Evolutionary conservation across 2,797 vertebrate genomes (phyloP).

Genomic region (Sebastes vulpes): DNA sequence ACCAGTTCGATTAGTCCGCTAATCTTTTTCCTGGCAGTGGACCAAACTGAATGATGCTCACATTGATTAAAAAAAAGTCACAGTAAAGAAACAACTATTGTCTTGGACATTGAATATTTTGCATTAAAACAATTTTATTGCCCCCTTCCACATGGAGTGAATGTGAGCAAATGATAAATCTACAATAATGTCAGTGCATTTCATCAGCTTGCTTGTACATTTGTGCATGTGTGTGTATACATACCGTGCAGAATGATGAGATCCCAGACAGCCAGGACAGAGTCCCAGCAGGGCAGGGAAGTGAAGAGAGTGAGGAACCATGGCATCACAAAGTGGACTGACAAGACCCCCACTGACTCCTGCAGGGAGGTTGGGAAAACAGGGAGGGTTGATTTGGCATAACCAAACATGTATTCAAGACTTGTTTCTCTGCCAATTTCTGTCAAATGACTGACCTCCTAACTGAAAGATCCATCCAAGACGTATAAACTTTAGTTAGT

Average conservation of each 20-base stretch:
- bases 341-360: constrained; percentile 81
- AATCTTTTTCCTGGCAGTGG: background rate
- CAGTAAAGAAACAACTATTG: background rate
- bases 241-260: constrained; percentile 84
- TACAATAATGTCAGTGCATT: background rate
- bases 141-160: background rate
- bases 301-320: constrained; percentile 88
- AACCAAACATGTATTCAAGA: background rate
- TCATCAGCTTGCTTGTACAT: background rate
- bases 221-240: background rate
- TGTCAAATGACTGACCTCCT: background rate
- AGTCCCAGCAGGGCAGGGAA: constrained; percentile 87
- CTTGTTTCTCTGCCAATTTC: background rate
- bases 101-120: background rate
- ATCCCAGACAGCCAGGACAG: constrained; percentile 86
- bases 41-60: background rate
- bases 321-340: constrained; percentile 82
- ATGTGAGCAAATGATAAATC: background rate
- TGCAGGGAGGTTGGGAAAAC: constrained; percentile 30
- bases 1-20: background rate
- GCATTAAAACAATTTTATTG: background rate
- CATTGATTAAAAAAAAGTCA: background rate
- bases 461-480: background rate
- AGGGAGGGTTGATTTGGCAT: constrained; percentile 9
- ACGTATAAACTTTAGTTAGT: background rate